Percentiles rank a stretch among this genome's conserved stretches.
These are phyloP conservation scores for Adrianichthys oophorus DNA, from an alignment of 2,797 vertebrate genomes.

Conservation along the genomic window DNA sequence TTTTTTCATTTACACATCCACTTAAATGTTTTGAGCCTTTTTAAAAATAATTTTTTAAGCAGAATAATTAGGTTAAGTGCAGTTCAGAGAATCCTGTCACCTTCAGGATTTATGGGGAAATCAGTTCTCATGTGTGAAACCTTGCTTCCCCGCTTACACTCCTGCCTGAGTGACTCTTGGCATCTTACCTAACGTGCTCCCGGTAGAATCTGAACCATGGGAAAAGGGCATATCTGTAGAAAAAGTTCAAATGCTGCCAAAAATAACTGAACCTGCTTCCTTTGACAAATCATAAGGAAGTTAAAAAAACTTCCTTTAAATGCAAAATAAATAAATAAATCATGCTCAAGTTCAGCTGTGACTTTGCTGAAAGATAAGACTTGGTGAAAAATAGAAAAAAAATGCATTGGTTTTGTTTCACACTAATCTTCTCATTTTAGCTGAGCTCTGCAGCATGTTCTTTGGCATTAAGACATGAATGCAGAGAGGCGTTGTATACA, in stretches of 20 bases:
- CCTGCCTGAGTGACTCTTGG: constrained; percentile 31
- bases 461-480: constrained; percentile 19
- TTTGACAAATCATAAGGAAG: neutral
- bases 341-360: no score
- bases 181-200: constrained; percentile 25
- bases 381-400: no score
- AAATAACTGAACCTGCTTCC: neutral
- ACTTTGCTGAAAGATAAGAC: no score
- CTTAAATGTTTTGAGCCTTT: neutral
- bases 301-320: neutral
- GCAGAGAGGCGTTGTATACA: constrained; percentile 20
- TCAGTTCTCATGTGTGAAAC: constrained; percentile 34
- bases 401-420: neutral
- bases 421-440: neutral
- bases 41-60: neutral
- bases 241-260: neutral
- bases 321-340: neutral
- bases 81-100: neutral
- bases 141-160: constrained; percentile 14
- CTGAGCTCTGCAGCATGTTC: neutral
- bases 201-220: constrained; percentile 11
- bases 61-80: neutral
- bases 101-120: neutral
- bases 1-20: neutral
- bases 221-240: constrained; percentile 18